Evolutionary conservation across 2,113 vertebrate species (phyloP).

Genomic region (Hypomesus transpacificus): DNA sequence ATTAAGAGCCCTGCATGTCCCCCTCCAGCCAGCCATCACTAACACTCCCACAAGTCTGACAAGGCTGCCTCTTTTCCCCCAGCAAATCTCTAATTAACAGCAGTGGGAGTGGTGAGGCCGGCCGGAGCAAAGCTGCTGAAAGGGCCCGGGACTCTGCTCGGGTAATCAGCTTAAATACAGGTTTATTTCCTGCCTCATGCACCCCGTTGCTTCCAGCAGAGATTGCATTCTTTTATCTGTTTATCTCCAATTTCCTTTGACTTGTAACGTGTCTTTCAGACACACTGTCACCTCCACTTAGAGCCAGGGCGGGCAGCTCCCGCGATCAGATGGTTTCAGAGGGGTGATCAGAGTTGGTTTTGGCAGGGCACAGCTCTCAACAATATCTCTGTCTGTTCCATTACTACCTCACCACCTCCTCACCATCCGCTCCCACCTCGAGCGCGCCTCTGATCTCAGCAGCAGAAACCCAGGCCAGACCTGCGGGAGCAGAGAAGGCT

Average conservation of each 20-base stretch:
- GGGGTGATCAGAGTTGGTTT: constrained; percentile 53
- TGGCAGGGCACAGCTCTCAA: constrained; percentile 44
- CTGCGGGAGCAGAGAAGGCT: constrained; percentile 18
- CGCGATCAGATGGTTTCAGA: constrained; percentile 53
- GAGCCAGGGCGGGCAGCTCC: constrained; percentile 35
- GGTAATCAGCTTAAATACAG: constrained; percentile 81
- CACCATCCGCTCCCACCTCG: constrained; percentile 7
- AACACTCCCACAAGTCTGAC: constrained; percentile 77
- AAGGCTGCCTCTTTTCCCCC: constrained; percentile 72
- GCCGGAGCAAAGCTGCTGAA: constrained; percentile 66
- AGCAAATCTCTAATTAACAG: constrained; percentile 77
- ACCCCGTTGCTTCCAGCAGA: constrained; percentile 67
- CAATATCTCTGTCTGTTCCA: constrained; percentile 47
- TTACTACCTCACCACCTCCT: constrained; percentile 37
- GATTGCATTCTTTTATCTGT: constrained; percentile 72
- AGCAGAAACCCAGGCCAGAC: constrained; percentile 24
- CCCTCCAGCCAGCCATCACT: constrained; percentile 80
- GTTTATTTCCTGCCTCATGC: constrained; percentile 76
- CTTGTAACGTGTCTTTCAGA: constrained; percentile 69
- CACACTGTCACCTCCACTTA: constrained; percentile 71
- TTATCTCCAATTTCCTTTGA: constrained; percentile 74
- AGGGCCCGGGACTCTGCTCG: constrained; percentile 70
- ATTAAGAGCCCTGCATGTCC: constrained; percentile 77
- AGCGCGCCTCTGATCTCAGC: constrained; percentile 17
- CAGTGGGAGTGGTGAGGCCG: constrained; percentile 53